phyloP scores from a whole-genome alignment of 2,888 invertebrate species.

The Hofmannophila pseudospretella region DNA sequence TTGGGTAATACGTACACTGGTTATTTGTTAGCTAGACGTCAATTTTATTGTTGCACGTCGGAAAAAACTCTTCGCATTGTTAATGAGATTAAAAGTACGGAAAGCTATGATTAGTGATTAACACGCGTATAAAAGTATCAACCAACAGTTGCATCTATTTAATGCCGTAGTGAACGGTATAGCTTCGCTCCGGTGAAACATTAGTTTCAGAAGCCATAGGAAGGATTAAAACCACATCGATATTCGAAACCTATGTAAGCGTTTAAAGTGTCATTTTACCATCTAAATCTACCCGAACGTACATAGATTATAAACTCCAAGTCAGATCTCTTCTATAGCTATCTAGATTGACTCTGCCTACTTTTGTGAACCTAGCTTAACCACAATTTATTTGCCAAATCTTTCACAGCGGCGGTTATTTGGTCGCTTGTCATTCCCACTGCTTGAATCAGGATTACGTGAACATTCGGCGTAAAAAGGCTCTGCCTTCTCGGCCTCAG shows the following conservation, averaged over 20 bases:
- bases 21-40: slow-evolving; percentile 26
- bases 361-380: no score
- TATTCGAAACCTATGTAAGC: no score
- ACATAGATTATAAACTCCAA: no score
- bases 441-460: slow-evolving; percentile 40
- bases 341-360: no score
- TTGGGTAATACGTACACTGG: slow-evolving; percentile 33
- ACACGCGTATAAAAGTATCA: neutral
- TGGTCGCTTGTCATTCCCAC: slow-evolving; percentile 33
- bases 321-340: no score
- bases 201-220: no score
- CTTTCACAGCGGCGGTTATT: slow-evolving; percentile 21
- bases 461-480: slow-evolving; percentile 39
- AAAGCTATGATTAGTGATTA: neutral
- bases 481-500: slow-evolving; percentile 51
- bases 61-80: neutral
- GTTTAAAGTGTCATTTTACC: no score
- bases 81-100: neutral
- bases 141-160: no score
- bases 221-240: no score
- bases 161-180: no score
- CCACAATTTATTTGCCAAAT: neutral
- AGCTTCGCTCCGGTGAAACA: no score
- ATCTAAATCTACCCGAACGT: no score
- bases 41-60: neutral